These are phyloP conservation scores for Ptychochromis oligacanthus DNA, from an alignment of 2,113 vertebrate species.

Conservation along the genomic window DNA sequence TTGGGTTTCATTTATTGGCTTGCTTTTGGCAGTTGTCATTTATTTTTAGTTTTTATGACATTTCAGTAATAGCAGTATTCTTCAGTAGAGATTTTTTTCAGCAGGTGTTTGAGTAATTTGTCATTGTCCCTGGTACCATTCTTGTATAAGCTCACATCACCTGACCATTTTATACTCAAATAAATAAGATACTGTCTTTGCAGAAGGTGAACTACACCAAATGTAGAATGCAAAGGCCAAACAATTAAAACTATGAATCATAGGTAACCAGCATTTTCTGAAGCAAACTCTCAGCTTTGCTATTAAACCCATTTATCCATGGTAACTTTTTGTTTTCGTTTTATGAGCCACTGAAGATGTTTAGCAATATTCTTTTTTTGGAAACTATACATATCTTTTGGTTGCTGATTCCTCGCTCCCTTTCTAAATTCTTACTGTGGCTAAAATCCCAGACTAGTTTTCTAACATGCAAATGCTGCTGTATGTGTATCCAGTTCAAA, in stretches of 20 bases:
- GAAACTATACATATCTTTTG: background rate
- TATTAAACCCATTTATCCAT: background rate
- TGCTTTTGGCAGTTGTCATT: conserved; percentile 34
- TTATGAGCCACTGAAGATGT: background rate
- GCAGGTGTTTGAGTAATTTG: background rate
- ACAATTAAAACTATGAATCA: background rate
- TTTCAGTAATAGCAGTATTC: conserved; percentile 21
- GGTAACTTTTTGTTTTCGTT: background rate
- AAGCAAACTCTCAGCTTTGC: background rate
- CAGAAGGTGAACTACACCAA: background rate
- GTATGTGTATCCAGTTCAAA: conserved; percentile 67
- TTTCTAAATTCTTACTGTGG: conserved; percentile 31
- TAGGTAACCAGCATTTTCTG: background rate
- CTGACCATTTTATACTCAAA: background rate
- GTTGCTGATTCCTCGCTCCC: background rate
- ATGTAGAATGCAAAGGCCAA: background rate
- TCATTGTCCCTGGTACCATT: background rate
- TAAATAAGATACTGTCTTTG: background rate
- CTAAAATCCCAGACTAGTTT: conserved; percentile 24
- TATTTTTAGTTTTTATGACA: conserved; percentile 13
- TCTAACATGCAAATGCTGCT: conserved; percentile 51
- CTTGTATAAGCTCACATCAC: background rate
- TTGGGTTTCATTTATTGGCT: conserved; percentile 21
- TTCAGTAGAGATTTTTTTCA: background rate
- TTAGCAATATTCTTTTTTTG: background rate